Evolutionary conservation across 2,797 vertebrate species (phyloP), one percentile per base, ranked within the genome.

Genomic region (Sebastes matsubarae): DNA sequence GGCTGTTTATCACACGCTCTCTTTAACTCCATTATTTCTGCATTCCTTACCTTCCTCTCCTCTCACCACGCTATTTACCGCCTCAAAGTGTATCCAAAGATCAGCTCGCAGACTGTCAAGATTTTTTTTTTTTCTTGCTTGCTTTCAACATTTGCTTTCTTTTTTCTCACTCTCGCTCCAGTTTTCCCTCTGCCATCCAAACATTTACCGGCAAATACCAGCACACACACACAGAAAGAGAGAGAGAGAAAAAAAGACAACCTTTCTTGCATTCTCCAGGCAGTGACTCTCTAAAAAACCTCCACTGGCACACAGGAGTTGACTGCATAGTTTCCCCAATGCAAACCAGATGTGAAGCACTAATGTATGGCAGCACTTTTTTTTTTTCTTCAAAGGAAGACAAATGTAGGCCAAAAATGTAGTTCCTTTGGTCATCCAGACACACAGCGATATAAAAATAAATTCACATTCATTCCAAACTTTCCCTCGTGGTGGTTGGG

Each of bases 291-390:
- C 85, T 87, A 89, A 93, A 93, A 52, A 94, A 91, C 87, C 92
- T 95, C 89, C 91, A 90, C 85, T 95, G 94, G 95, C 94, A 95
- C 93, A 89, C 92, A 87, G 91, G 87, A 93, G 91, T 95, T 88
- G 87, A 92, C 94, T 95, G 95, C 96, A 96, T 96, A 95, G 82
- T 96, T 96, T 86, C 87, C 76, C 82, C 89, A 93, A 97, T 96
- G 93, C 91, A 95, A 96, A 96, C 94, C 96, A 97, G 96, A 96
- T 97, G 96, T 96, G 92, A 95, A 93, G 94, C 87, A 88, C 93
- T 90, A 95, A 96, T 89, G 95, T 95, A 96, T 95, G 94, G 94
- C 89, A 93, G 91, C 78, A 60, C 89, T 89, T 93, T 92, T 93
- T 92, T 25, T 84, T 88, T 87, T 30, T 82, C 84, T 92, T 92